These are phyloP conservation scores for Drosophila incognita DNA, from an alignment of 2,888 invertebrate species.

Conservation along the genomic window DNA sequence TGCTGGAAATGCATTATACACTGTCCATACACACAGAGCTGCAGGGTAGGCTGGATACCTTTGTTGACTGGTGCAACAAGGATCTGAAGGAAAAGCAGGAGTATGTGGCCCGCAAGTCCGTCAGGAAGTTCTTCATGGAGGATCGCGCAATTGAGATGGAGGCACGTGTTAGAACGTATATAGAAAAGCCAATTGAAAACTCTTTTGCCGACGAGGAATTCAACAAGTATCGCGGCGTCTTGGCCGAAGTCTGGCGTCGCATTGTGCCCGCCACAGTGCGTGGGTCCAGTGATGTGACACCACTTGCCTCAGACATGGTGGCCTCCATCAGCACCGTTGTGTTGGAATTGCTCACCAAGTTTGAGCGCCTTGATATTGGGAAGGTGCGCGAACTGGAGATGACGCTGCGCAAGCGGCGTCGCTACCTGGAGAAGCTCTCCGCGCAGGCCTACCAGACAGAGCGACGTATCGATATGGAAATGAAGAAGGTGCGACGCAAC, in stretches of 20 bases:
- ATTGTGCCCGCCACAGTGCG: conserved; percentile 77
- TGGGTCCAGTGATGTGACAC: conserved; percentile 69
- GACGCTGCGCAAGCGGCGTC: conserved; percentile 68
- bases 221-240: conserved; percentile 71
- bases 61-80: conserved; percentile 78
- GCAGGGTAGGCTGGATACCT: conserved; percentile 75
- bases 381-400: conserved; percentile 65
- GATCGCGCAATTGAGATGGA: conserved; percentile 76
- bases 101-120: conserved; percentile 80
- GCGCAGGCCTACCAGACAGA: conserved; percentile 80
- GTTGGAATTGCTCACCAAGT: conserved; percentile 73
- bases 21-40: conserved; percentile 81
- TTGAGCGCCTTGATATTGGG: conserved; percentile 77
- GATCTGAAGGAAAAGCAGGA: conserved; percentile 80
- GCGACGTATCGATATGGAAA: conserved; percentile 80
- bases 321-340: conserved; percentile 77
- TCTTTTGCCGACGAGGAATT: conserved; percentile 71
- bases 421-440: conserved; percentile 73
- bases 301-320: conserved; percentile 79
- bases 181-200: conserved; percentile 69
- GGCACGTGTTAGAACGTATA: conserved; percentile 55
- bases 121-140: conserved; percentile 83
- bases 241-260: conserved; percentile 80
- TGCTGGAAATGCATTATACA: conserved; percentile 83
- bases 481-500: conserved; percentile 82